Evolutionary conservation across 2,888 invertebrate species (phyloP).

Genomic region (Sinentomon sp.): DNA sequence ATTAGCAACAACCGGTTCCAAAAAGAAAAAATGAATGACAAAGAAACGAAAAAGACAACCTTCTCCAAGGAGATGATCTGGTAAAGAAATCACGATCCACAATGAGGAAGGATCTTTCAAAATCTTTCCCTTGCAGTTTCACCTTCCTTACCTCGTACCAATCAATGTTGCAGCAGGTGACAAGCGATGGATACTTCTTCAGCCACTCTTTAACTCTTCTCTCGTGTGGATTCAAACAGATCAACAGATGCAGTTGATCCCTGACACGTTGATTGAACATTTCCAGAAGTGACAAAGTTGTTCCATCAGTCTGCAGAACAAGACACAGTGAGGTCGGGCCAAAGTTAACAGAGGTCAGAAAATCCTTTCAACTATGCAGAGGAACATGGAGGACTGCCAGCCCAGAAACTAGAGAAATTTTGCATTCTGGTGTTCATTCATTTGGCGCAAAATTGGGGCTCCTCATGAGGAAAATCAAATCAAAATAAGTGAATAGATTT

Average conservation of each 20-base stretch:
- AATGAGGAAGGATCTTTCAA: no score
- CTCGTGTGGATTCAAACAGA: constrained; percentile 76
- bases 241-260: constrained; percentile 64
- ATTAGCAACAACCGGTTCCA: no score
- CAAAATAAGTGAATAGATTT: no score
- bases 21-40: background rate
- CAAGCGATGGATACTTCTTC: constrained; percentile 68
- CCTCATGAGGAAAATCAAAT: no score
- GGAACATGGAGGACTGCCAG: constrained; percentile 5
- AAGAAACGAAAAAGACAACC: background rate
- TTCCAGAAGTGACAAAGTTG: constrained; percentile 63
- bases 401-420: no score
- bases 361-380: constrained; percentile 3
- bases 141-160: constrained; percentile 58
- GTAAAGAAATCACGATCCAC: no score
- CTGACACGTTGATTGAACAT: constrained; percentile 63
- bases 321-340: no score
- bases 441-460: no score
- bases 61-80: no score
- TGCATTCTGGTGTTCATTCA: no score
- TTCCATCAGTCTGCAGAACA: constrained; percentile 47
- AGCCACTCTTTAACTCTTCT: constrained; percentile 52
- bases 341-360: no score
- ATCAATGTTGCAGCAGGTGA: constrained; percentile 85
- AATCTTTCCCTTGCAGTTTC: no score